Evolutionary conservation across 1,140 invertebrate genomes (phyloP), one percentile per base, ranked within the genome.

Genomic region (Diplogasteroides magnus): DNA sequence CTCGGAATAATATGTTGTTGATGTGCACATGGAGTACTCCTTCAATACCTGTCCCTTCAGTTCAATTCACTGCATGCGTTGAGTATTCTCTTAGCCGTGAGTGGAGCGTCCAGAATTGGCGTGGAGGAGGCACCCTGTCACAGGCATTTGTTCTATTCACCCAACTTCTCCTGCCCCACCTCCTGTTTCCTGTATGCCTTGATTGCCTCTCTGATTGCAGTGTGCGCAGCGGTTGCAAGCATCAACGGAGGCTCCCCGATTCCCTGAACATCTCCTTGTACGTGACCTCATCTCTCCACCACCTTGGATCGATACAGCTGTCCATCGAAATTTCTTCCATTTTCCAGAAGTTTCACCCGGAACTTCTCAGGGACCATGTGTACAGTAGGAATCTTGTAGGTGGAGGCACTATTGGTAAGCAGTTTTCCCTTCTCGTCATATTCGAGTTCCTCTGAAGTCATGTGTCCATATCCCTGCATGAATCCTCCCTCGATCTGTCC

Each of bases 401-500:
- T n/a, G 15, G 48, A 63, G 59, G 62, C 28, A 31, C 58, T 61
- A 6, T 11, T 63, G 13, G 56, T 66, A 66, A 6, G 13, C 2
- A 65, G 31, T 13, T 11, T 25, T 15, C 76, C 76, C 3, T 70
- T 64, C 6, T 73, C 27, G 37, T 71, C 60, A 63, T 61, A 74
- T 11, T 57, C 32, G 2, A 80, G 60, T 57, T 81, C 76, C 69
- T 81, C 79, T 37, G 72, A 72, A 13, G 73, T 75, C 19, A 72
- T 68, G 1, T 72, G 31, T 11, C 79, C 79, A 67, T 77, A 77
- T 19, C 73, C 72, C 64, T 74, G 80, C 23, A 77, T 72, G 74
- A 82, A 83, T 6, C 74, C 81, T 56, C 82, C 82, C 67, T 77
- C 76, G 31, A 77, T 77, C 59, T 77, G 76, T 2, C 76, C 76